A percentile compares a stretch with the other conserved stretches of the same genome.
Conservation (phyloP, 2,888 invertebrate genomes). For the Cynaeus angustus region DNA sequence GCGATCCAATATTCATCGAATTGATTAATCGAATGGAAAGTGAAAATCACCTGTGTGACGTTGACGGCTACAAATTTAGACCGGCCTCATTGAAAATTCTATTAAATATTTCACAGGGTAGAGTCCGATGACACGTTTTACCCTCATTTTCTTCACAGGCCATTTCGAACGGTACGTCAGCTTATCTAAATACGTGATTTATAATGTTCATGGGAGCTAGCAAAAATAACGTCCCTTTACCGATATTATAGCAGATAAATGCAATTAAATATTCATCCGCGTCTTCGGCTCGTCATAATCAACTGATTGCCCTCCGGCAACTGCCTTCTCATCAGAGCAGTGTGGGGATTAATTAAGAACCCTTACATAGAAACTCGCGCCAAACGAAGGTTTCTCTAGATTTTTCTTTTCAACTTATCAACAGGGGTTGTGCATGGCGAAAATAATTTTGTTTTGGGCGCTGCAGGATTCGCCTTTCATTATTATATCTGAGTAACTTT, state of each 20-base stretch:
- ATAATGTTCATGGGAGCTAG: conserved; percentile 49
- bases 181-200: conserved; percentile 57
- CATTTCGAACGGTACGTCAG: conserved; percentile 56
- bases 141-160: conserved; percentile 55
- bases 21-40: conserved; percentile 45
- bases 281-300: conserved; percentile 11
- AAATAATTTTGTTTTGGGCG: not conserved
- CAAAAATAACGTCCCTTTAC: conserved; percentile 9
- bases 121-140: conserved; percentile 53
- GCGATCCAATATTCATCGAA: conserved; percentile 37
- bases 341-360: conserved; percentile 16
- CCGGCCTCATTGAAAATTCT: conserved; percentile 52
- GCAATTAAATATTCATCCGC: conserved; percentile 27
- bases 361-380: conserved; percentile 11
- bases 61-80: conserved; percentile 54
- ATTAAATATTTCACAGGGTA: conserved; percentile 54
- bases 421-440: not conserved
- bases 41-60: conserved; percentile 53
- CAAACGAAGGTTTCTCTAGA: not conserved
- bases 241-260: conserved; percentile 19
- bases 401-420: conserved; percentile 9
- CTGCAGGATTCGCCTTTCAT: not conserved
- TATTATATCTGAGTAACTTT: not conserved
- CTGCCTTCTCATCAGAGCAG: conserved; percentile 9
- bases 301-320: conserved; percentile 15